Conservation (phyloP, 2,113 vertebrate species). For the Halichoerus grypus region DNA sequence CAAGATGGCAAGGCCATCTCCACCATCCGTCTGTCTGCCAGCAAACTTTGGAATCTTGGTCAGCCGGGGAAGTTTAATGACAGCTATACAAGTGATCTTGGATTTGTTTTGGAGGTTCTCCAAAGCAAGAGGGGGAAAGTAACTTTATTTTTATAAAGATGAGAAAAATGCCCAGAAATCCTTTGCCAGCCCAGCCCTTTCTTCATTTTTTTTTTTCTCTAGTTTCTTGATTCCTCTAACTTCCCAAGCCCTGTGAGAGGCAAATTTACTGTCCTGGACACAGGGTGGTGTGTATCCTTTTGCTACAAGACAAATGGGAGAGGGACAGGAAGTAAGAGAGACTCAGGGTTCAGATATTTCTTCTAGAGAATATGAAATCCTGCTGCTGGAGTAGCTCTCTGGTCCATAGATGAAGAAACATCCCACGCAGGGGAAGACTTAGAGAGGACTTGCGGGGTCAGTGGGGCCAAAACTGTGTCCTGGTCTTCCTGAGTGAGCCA, state of each 20-base stretch:
- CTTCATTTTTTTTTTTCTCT: background rate
- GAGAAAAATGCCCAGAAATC: background rate
- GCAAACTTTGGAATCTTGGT: background rate
- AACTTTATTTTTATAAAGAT: constrained; percentile 59
- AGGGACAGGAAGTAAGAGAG: background rate
- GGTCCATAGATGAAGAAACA: background rate
- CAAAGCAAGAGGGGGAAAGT: constrained; percentile 42
- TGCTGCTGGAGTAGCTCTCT: background rate
- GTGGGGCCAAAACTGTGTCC: background rate
- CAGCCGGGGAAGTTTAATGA: background rate
- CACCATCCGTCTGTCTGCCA: background rate
- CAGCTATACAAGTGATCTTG: background rate
- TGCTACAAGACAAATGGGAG: background rate
- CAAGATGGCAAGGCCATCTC: background rate
- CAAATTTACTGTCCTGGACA: background rate
- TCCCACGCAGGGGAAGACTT: background rate
- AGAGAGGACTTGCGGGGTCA: background rate
- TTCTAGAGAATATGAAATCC: background rate
- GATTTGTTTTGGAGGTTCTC: constrained; percentile 58
- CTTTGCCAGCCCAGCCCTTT: background rate
- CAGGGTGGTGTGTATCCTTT: background rate
- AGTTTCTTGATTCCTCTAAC: background rate
- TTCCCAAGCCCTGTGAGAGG: background rate
- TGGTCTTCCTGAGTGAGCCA: background rate
- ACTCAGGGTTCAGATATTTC: background rate